Base-by-base conservation (phyloP, 2,797 vertebrate genomes). In the Nyctalus aviator region DNA sequence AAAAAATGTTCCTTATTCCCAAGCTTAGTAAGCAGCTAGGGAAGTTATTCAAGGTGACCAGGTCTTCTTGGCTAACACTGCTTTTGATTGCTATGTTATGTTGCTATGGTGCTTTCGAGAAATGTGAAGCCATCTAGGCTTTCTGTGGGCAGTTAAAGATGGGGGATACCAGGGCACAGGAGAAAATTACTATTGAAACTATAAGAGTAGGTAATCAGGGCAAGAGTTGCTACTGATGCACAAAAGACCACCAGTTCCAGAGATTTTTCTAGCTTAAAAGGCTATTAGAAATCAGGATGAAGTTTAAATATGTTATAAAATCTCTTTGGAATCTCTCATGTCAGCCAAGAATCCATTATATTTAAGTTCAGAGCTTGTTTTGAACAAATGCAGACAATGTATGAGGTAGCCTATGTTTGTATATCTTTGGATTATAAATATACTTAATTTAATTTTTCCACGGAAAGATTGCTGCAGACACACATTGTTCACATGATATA, bases 361-460 rank as follows among this genome's bases (percentile, higher is more conserved):
- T 76, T 84, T 41, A 93, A 88, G 71, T 85, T 76, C 46, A 94
- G 84, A 96, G 35, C 57, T 78, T 76, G 27, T 89, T 35, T 84
- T 25, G 4, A 96, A 59, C 27, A 44, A 41, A 81, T n/a, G 25
- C 37, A 92, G 94, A 88, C 93, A 97, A 97, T 78, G 32, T 91
- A 95, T 85, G 83, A 95, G 76, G 91, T 53, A 93, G 95, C 93
- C 94, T 94, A 71, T 96, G 96, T 96, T 95, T 96, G 94, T 88
- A 73, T 93, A 88, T 73, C 48, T 93, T 78, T 90, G 94, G 84
- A 89, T 96, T 93, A 96, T 84, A 96, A 87, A 90, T 88, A 75
- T 44, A 86, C 95, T 97, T 96, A 92, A 97, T 98, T 97, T 97
- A 97, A 97, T 98, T 98, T 97, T 97, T 98, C 89, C 75, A 81